Conservation (phyloP, 37 sponge, comb jelly and placozoan species). For the Bolinopsis microptera region DNA sequence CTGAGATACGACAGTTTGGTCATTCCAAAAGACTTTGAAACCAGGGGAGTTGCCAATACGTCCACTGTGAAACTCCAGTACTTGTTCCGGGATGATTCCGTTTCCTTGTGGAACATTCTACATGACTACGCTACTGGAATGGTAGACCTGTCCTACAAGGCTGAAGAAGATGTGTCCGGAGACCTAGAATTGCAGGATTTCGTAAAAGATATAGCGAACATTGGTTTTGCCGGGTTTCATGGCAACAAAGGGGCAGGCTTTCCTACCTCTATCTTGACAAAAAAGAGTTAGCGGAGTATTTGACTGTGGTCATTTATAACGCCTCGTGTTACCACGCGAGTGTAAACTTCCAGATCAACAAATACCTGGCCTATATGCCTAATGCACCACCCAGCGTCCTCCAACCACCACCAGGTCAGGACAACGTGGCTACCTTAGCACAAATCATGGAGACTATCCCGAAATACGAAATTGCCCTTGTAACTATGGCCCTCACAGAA, state of each 20-base stretch:
- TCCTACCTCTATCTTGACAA: background rate
- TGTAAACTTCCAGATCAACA: slow-evolving; percentile 43
- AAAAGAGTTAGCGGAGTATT: background rate
- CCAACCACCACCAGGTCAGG: background rate
- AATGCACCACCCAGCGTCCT: background rate
- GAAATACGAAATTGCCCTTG: background rate
- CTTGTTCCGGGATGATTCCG: slow-evolving; percentile 23
- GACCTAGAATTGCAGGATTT: background rate
- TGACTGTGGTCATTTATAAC: slow-evolving; percentile 1
- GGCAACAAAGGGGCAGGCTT: background rate
- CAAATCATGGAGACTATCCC: background rate
- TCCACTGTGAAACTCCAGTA: background rate
- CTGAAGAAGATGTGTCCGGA: background rate
- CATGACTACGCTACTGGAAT: background rate
- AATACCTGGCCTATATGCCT: slow-evolving; percentile 6
- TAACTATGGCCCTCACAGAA: background rate
- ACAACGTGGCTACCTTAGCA: background rate
- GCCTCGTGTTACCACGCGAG: background rate
- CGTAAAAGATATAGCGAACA: background rate
- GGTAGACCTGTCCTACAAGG: background rate
- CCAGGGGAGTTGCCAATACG: background rate
- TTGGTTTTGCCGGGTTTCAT: background rate
- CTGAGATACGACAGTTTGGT: background rate
- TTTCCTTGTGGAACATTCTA: slow-evolving; percentile 12
- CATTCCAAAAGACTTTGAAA: background rate